phyloP scores from a whole-genome alignment of 1,140 invertebrate genomes.

The Lordiphosa collinella region DNA sequence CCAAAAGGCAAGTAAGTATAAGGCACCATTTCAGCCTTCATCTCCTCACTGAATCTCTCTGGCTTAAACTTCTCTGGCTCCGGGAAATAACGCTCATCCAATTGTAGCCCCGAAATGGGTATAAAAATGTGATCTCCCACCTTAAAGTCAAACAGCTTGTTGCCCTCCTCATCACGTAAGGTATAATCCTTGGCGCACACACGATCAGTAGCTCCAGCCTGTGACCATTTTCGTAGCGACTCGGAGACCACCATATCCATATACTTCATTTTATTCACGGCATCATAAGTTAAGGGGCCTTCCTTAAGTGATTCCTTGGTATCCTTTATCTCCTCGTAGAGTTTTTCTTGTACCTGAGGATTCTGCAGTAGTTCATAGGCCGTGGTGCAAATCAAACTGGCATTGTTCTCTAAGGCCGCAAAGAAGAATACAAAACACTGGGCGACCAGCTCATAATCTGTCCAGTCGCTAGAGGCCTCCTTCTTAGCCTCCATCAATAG shows the following conservation, averaged over 20 bases:
- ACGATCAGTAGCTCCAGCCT: slow-evolving; percentile 80
- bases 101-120: slow-evolving; percentile 79
- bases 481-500: slow-evolving; percentile 79
- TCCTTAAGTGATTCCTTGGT: slow-evolving; percentile 75
- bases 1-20: slow-evolving; percentile 83
- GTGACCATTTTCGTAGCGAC: slow-evolving; percentile 82
- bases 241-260: slow-evolving; percentile 84
- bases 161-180: slow-evolving; percentile 43
- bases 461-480: slow-evolving; percentile 73
- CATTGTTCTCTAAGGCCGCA: slow-evolving; percentile 84
- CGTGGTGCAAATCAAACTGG: slow-evolving; percentile 81
- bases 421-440: slow-evolving; percentile 80
- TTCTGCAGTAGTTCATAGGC: slow-evolving; percentile 81
- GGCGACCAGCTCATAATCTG: slow-evolving; percentile 81
- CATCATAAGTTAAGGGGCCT: slow-evolving; percentile 79
- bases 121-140: slow-evolving; percentile 72
- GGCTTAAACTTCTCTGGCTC: slow-evolving; percentile 81
- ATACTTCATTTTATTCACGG: slow-evolving; percentile 83
- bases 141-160: slow-evolving; percentile 52
- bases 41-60: slow-evolving; percentile 80
- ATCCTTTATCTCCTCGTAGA: slow-evolving; percentile 82
- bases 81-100: slow-evolving; percentile 81
- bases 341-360: slow-evolving; percentile 82
- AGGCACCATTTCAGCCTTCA: slow-evolving; percentile 72
- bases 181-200: slow-evolving; percentile 80